Evolutionary conservation across 2,113 vertebrate species (phyloP), one percentile per base, ranked within the genome.

Genomic region (Chloropsis cyanopogon): DNA sequence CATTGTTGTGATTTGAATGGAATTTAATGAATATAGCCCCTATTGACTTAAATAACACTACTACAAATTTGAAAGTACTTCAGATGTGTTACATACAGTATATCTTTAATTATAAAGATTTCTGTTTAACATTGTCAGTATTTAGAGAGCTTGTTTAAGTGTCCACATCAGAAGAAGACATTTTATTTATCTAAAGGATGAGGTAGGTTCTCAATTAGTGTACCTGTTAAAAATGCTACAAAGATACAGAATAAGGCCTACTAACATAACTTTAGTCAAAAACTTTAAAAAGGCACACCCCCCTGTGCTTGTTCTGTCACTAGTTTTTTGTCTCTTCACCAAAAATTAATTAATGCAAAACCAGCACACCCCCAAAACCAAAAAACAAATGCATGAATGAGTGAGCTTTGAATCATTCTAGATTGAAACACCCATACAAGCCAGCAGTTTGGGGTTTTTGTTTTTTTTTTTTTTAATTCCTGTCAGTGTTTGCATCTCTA

Each of bases 361-460:
- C 23, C 17, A 52, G 59, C 23, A 41, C 37, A 42, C 4, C 4
- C 37, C 3, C 6, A 10, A 37, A 59, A 19, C 2, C 0, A 28
- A 37, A 47, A 72, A 73, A 11, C 2, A 31, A 59, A 59, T 16
- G 5, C 18, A 15, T 41, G 17, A 52, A 47, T 46, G n/a, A 70
- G 28, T 46, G 37, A 53, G 16, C 13, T 37, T n/a, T 70, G 14
- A 56, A 39, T 47, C 23, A 24, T 61, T 82, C 37, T 28, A 28
- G 9, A 31, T 11, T 14, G 6, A 49, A 93, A 46, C 9, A 64
- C 1, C 4, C 9, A 19, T 46, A 28, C 8, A 75, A 50, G 4
- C 7, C 14, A 88, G 3, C 16, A 60, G 7, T 56, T 39, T 63
- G 10, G 3, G 0, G 2, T 4, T 42, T 41, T 29, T 13, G 1